Percentiles rank a stretch among this genome's conserved stretches.
Evolutionary conservation across 2,797 vertebrate species (phyloP).

Genomic region (Sebastes kiyomatsui): DNA sequence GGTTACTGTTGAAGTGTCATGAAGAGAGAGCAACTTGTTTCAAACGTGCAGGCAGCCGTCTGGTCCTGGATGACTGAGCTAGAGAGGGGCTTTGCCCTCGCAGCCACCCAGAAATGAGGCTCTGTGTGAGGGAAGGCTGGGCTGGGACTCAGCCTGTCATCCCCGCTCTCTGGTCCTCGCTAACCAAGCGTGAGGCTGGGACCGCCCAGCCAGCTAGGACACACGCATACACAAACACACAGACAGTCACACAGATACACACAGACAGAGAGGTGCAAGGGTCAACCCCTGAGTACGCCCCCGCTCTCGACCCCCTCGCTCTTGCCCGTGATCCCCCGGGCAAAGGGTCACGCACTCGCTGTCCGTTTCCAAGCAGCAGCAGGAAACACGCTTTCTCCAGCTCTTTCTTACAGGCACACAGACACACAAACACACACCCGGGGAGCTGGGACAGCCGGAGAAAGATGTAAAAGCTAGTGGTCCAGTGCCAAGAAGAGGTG

Average conservation of each 20-base stretch:
- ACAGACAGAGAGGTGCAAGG: conserved; percentile 72
- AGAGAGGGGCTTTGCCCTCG: conserved; percentile 74
- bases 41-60: conserved; percentile 58
- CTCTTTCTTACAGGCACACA: conserved; percentile 43
- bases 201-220: conserved; percentile 77
- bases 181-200: conserved; percentile 78
- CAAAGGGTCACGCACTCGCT: conserved; percentile 73
- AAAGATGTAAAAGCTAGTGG: conserved; percentile 58
- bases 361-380: conserved; percentile 66
- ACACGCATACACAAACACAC: conserved; percentile 64
- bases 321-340: conserved; percentile 61
- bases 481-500: conserved; percentile 65
- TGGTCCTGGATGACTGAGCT: conserved; percentile 78
- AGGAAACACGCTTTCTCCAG: conserved; percentile 44
- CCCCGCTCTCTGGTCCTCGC: conserved; percentile 77
- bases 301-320: conserved; percentile 65
- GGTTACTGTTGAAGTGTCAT: conserved; percentile 90
- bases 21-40: conserved; percentile 77
- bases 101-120: conserved; percentile 78
- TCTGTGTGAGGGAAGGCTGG: conserved; percentile 76
- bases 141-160: conserved; percentile 83
- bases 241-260: conserved; percentile 66
- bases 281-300: conserved; percentile 72
- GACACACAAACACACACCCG: conserved; percentile 23
- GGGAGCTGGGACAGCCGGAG: conserved; percentile 59